Conservation (phyloP, 2,797 vertebrate genomes). For the Enteromius viviparus region DNA sequence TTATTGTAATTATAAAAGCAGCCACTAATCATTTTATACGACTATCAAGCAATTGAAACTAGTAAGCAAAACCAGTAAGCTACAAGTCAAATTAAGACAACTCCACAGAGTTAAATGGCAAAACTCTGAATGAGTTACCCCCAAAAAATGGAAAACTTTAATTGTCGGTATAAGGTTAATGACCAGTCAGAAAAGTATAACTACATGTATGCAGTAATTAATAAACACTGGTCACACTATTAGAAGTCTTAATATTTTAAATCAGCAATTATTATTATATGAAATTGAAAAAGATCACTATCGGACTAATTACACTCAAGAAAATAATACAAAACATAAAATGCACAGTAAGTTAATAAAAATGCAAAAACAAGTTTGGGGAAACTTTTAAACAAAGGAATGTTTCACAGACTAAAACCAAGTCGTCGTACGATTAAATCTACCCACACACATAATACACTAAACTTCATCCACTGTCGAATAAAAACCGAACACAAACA, state of each 20-base stretch:
- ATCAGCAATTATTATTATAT: background rate
- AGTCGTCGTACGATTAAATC: background rate
- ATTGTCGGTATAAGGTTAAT: background rate
- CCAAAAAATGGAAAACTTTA: background rate
- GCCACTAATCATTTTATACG: background rate
- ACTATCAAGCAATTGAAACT: background rate
- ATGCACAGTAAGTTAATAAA: background rate
- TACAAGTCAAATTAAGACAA: background rate
- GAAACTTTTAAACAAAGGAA: conserved; percentile 25
- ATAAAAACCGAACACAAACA: background rate
- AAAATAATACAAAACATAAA: background rate
- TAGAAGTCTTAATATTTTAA: background rate
- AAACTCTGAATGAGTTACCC: background rate
- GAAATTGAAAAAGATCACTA: background rate
- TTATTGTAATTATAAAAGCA: background rate
- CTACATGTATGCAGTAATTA: background rate
- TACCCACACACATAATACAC: background rate
- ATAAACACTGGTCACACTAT: background rate
- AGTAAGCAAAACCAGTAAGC: background rate
- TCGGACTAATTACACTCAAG: background rate
- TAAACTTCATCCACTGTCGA: background rate
- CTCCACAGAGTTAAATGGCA: background rate
- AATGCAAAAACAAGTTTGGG: background rate
- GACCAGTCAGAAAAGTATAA: background rate
- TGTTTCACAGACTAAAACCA: background rate